Evolutionary conservation across 2,888 invertebrate species (phyloP).

Genomic region (Pollenia amentaria): DNA sequence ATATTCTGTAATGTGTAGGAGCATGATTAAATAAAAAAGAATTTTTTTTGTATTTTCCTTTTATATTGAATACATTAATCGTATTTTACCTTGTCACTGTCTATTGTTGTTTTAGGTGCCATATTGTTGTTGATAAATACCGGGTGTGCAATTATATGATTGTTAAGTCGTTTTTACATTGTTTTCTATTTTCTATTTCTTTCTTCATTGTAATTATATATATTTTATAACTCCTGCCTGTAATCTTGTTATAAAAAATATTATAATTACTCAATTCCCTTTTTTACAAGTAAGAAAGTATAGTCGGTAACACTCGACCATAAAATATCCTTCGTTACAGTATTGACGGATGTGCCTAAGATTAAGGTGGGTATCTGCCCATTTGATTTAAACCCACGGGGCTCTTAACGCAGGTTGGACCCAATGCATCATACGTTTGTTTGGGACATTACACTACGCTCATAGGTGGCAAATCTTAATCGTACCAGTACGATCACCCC

Average conservation of each 20-base stretch:
- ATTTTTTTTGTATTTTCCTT: constrained; percentile 3
- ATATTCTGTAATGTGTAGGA: background rate
- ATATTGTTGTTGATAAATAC: constrained; percentile 68
- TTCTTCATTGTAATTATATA: constrained; percentile 64
- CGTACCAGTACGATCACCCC: too few relatives aligned
- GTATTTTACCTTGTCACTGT: constrained; percentile 63
- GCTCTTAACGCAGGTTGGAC: too few relatives aligned
- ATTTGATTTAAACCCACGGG: too few relatives aligned
- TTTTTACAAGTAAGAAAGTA: background rate
- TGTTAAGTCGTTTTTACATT: constrained; percentile 62
- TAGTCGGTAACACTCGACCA: too few relatives aligned
- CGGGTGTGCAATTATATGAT: constrained; percentile 67
- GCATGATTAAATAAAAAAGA: background rate
- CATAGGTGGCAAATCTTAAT: too few relatives aligned
- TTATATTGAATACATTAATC: constrained; percentile 60
- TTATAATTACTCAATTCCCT: constrained; percentile 59
- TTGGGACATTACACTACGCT: too few relatives aligned
- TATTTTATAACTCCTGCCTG: constrained; percentile 44
- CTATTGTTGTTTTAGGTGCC: constrained; percentile 70
- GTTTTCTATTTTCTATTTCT: background rate
- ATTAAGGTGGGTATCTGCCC: too few relatives aligned
- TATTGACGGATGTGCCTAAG: too few relatives aligned
- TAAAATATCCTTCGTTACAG: too few relatives aligned
- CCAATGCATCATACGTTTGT: too few relatives aligned
- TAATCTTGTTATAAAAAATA: background rate